Evolutionary conservation across 1,140 invertebrate genomes (phyloP).

Genomic region (Calliopsis andreniformis): DNA sequence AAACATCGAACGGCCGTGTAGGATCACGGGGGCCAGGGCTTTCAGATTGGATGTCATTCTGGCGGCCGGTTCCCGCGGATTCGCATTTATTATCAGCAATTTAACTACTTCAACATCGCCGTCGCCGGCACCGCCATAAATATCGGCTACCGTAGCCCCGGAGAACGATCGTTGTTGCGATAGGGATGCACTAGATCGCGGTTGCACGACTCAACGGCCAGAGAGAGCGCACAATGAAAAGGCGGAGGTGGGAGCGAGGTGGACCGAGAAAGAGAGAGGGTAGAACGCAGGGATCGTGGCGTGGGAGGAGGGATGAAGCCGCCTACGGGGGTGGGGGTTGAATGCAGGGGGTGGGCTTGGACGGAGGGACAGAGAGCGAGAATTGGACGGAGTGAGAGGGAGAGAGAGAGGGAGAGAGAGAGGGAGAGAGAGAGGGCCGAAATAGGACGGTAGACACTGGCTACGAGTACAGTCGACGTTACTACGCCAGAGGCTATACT

Average conservation of each 20-base stretch:
- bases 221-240: constrained; percentile 40
- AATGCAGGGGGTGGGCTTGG: constrained; percentile 43
- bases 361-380: constrained; percentile 50
- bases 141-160: constrained; percentile 72
- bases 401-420: constrained; percentile 30
- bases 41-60: constrained; percentile 49
- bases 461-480: constrained; percentile 63
- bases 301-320: constrained; percentile 39
- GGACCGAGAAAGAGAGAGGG: constrained; percentile 42
- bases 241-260: constrained; percentile 31
- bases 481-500: constrained; percentile 62
- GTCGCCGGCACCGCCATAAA: constrained; percentile 71
- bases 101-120: constrained; percentile 77
- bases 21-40: background rate
- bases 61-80: constrained; percentile 66
- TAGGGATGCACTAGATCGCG: constrained; percentile 78
- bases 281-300: constrained; percentile 11
- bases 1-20: constrained; percentile 3
- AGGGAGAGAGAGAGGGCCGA: constrained; percentile 8
- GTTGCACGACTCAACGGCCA: constrained; percentile 69
- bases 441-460: constrained; percentile 61
- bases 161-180: constrained; percentile 77
- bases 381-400: background rate
- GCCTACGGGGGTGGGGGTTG: constrained; percentile 55
- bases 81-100: constrained; percentile 79